These are phyloP conservation scores for Sternarchorhynchus goeldii DNA, from an alignment of 2,797 vertebrate genomes.

Conservation along the genomic window DNA sequence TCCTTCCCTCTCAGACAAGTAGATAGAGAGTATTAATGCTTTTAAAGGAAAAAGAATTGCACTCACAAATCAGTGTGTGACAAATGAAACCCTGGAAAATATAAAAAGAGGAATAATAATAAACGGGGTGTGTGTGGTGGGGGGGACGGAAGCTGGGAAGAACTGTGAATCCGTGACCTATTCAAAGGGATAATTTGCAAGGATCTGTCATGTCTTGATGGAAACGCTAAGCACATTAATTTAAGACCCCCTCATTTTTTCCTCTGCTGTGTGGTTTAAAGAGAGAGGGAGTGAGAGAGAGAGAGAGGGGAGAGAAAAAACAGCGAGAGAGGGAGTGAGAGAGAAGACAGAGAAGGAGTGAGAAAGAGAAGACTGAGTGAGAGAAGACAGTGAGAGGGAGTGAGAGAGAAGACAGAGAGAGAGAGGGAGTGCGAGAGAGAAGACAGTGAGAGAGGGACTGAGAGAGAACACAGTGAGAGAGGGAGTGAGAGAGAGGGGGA, in stretches of 20 bases:
- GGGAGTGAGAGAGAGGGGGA: conserved; percentile 47
- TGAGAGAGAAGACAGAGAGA: too few relatives aligned
- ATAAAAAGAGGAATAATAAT: conserved; percentile 53
- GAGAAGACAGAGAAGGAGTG: too few relatives aligned
- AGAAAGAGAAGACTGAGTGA: too few relatives aligned
- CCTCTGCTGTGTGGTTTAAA: conserved; percentile 48
- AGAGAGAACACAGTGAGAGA: conserved; percentile 30
- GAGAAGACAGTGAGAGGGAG: conserved; percentile 28
- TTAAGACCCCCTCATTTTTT: conserved; percentile 60
- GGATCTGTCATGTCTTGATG: conserved; percentile 67
- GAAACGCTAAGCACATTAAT: conserved; percentile 67
- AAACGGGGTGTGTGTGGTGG: conserved; percentile 16
- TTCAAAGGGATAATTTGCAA: conserved; percentile 66
- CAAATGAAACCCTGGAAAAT: conserved; percentile 60
- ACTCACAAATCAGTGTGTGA: conserved; percentile 57
- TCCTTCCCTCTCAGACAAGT: conserved; percentile 46
- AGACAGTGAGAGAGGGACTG: too few relatives aligned
- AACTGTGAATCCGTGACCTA: conserved; percentile 63
- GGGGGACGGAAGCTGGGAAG: conserved; percentile 45
- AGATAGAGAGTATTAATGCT: conserved; percentile 49
- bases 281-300: conserved; percentile 34
- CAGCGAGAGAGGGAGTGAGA: neutral
- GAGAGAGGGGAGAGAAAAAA: conserved; percentile 24
- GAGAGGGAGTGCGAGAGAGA: conserved; percentile 42
- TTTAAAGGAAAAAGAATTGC: conserved; percentile 57